phyloP scores from a whole-genome alignment of 2,888 invertebrate genomes.

The Matsumyia berberina region DNA sequence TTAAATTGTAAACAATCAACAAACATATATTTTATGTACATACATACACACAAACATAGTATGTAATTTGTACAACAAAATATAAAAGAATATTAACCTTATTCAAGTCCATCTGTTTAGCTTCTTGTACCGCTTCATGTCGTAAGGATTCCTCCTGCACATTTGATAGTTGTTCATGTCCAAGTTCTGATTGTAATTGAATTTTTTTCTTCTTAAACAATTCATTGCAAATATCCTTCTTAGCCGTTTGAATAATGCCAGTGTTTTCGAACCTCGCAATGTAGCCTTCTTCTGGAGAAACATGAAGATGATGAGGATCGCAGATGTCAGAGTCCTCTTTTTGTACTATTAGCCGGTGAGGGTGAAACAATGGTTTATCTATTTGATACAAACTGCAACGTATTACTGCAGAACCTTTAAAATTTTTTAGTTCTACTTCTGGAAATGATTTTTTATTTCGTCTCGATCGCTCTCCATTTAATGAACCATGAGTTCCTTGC shows the following conservation, averaged over 20 bases:
- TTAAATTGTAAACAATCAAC: too few species aligned
- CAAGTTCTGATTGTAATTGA: conserved; percentile 82
- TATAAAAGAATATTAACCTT: conserved; percentile 84
- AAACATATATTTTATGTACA: too few species aligned
- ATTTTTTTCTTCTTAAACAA: conserved; percentile 87
- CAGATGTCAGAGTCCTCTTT: conserved; percentile 87
- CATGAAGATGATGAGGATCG: conserved; percentile 87
- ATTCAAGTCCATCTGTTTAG: conserved; percentile 90
- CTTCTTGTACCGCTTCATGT: conserved; percentile 85
- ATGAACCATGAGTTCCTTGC: conserved; percentile 93
- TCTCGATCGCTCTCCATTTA: conserved; percentile 88
- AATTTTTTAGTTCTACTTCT: conserved; percentile 89
- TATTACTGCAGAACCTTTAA: conserved; percentile 87
- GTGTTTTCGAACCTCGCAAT: conserved; percentile 91
- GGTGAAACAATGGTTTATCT: conserved; percentile 86
- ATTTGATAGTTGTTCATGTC: conserved; percentile 80
- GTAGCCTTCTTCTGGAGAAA: conserved; percentile 86
- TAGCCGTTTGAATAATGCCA: conserved; percentile 94
- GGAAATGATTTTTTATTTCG: conserved; percentile 89
- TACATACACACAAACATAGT: too few species aligned
- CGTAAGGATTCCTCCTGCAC: conserved; percentile 79
- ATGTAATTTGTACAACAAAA: too few species aligned
- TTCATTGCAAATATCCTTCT: conserved; percentile 89
- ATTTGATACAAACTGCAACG: conserved; percentile 89
- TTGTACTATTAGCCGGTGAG: conserved; percentile 89